These are phyloP conservation scores for Holotrichia oblita DNA, from an alignment of 1,140 invertebrate genomes.

Conservation along the genomic window DNA sequence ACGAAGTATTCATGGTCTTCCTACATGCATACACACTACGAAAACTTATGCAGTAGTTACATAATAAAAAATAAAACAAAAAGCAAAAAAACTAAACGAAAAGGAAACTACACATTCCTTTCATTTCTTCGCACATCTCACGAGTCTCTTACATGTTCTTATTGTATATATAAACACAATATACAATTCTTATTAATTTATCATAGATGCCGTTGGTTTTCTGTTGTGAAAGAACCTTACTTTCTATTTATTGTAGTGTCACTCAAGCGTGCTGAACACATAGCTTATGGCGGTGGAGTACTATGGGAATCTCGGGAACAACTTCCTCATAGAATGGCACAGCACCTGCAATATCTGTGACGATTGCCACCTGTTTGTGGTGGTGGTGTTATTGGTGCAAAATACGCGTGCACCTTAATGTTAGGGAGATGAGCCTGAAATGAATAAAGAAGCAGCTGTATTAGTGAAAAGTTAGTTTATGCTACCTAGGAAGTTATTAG, in stretches of 20 bases:
- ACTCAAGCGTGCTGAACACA: conserved; percentile 54
- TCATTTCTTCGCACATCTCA: conserved; percentile 2
- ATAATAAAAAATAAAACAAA: conserved; percentile 14
- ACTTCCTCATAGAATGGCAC: conserved; percentile 90
- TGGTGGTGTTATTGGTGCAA: conserved; percentile 97
- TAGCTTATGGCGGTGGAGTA: conserved; percentile 51
- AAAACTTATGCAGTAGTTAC: neutral
- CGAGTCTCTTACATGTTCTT: neutral
- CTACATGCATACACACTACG: conserved; percentile 1
- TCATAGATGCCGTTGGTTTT: conserved; percentile 25
- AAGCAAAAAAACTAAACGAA: neutral
- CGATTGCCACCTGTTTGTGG: conserved; percentile 85
- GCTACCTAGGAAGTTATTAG: too few relatives aligned
- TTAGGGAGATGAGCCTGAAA: conserved; percentile 93
- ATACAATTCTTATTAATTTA: neutral
- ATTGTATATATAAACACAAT: neutral
- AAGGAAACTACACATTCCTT: neutral
- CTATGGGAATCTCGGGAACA: conserved; percentile 49
- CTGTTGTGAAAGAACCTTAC: conserved; percentile 26
- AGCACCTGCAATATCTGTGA: conserved; percentile 96
- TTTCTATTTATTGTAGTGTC: conserved; percentile 44
- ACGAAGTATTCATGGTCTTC: neutral
- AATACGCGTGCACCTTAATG: conserved; percentile 98
- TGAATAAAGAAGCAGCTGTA: conserved; percentile 43
- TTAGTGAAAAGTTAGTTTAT: too few relatives aligned